Conservation (phyloP, 2,797 vertebrate species). For the Eulemur rubriventer region DNA sequence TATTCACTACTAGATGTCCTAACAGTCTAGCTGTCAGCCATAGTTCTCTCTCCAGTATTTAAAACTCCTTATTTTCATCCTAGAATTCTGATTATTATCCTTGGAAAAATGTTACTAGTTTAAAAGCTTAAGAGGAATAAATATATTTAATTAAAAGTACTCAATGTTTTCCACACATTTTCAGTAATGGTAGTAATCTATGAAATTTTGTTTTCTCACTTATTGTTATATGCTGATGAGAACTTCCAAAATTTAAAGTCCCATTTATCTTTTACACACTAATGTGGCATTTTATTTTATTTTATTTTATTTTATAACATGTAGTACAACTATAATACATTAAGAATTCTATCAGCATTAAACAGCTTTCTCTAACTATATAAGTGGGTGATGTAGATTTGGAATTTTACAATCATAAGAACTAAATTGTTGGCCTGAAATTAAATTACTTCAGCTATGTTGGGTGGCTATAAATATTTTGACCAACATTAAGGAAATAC, state of each 20-base stretch:
- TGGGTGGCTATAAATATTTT: neutral
- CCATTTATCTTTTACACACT: neutral
- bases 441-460: neutral
- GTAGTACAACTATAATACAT: neutral
- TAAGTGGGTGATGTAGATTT: neutral
- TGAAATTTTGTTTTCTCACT: neutral
- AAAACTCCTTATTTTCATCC: slow-evolving; percentile 3
- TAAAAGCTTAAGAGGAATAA: slow-evolving; percentile 11
- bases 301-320: neutral
- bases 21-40: neutral
- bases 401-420: slow-evolving; percentile 25
- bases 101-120: neutral
- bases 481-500: neutral
- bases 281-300: neutral
- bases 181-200: neutral
- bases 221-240: neutral
- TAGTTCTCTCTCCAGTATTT: neutral
- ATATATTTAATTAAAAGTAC: neutral
- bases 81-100: slow-evolving; percentile 22
- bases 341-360: neutral
- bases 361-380: neutral
- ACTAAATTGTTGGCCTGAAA: neutral
- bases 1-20: neutral
- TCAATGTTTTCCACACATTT: neutral
- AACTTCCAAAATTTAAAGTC: neutral